Conservation (phyloP, 2,888 invertebrate species). For the Nematopogon swammerdamellus region DNA sequence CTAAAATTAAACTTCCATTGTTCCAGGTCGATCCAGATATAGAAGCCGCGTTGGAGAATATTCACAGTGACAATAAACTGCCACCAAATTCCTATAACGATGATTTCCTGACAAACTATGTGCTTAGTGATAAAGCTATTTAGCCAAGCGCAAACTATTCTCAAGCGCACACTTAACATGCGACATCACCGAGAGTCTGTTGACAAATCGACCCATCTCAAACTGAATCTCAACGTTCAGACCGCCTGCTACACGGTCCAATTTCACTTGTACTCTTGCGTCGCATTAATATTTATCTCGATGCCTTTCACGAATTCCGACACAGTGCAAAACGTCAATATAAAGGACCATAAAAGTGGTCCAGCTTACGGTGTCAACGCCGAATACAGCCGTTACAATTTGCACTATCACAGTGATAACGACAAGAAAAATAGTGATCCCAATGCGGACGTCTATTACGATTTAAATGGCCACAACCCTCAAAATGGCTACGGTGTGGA, state of each 20-base stretch:
- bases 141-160: not conserved
- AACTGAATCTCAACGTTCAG: not conserved
- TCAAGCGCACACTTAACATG: not conserved
- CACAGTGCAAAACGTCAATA: not conserved
- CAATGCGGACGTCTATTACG: not conserved
- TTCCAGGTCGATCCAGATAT: no score
- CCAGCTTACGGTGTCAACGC: not conserved
- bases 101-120: not conserved
- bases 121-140: not conserved
- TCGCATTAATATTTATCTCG: not conserved
- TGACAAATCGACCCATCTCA: not conserved
- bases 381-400: not conserved
- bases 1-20: no score
- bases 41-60: no score
- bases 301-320: not conserved
- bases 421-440: not conserved
- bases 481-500: conserved; percentile 11
- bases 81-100: not conserved
- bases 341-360: not conserved
- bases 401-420: not conserved
- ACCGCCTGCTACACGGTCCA: not conserved
- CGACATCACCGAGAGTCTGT: not conserved
- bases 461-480: not conserved
- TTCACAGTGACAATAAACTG: no score
- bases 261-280: not conserved